Conservation (phyloP, 1,140 invertebrate genomes). For the Drosophila persimilis region DNA sequence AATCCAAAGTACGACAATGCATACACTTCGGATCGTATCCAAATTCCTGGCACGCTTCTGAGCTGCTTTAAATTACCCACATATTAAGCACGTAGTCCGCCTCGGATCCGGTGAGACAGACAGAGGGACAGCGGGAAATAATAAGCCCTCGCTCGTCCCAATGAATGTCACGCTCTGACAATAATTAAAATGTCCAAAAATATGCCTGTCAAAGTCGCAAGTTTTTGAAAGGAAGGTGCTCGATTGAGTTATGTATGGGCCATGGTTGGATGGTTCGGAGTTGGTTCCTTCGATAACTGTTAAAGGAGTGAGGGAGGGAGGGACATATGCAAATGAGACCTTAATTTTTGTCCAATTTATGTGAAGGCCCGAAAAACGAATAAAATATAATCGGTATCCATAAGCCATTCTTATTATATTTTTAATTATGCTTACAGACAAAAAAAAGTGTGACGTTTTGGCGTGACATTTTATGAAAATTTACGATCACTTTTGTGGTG, state of each 20-base stretch:
- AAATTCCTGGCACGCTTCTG: slow-evolving; percentile 62
- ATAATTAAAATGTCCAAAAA: slow-evolving; percentile 75
- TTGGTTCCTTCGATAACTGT: slow-evolving; percentile 24
- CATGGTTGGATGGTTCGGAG: slow-evolving; percentile 34
- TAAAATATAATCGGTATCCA: slow-evolving; percentile 40
- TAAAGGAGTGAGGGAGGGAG: slow-evolving; percentile 18
- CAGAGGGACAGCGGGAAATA: slow-evolving; percentile 4
- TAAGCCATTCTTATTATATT: slow-evolving; percentile 57
- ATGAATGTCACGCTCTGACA: slow-evolving; percentile 54
- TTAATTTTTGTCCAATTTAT: slow-evolving; percentile 68
- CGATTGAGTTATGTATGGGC: slow-evolving; percentile 67
- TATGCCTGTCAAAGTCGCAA: slow-evolving; percentile 58
- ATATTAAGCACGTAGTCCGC: slow-evolving; percentile 65
- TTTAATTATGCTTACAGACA: slow-evolving; percentile 63
- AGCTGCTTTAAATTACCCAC: slow-evolving; percentile 72
- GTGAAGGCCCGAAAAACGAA: slow-evolving; percentile 47
- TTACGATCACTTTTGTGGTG: slow-evolving; percentile 68
- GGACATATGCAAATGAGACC: slow-evolving; percentile 65
- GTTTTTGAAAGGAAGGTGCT: slow-evolving; percentile 46
- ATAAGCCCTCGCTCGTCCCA: slow-evolving; percentile 15
- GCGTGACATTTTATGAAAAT: slow-evolving; percentile 68
- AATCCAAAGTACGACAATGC: slow-evolving; percentile 37
- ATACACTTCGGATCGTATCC: slow-evolving; percentile 13
- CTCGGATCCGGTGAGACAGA: neutral
- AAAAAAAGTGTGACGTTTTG: slow-evolving; percentile 60